A percentile compares a stretch with the other conserved stretches of the same genome.
phyloP scores from a whole-genome alignment of 2,888 invertebrate species.

The Phengaris alcon region DNA sequence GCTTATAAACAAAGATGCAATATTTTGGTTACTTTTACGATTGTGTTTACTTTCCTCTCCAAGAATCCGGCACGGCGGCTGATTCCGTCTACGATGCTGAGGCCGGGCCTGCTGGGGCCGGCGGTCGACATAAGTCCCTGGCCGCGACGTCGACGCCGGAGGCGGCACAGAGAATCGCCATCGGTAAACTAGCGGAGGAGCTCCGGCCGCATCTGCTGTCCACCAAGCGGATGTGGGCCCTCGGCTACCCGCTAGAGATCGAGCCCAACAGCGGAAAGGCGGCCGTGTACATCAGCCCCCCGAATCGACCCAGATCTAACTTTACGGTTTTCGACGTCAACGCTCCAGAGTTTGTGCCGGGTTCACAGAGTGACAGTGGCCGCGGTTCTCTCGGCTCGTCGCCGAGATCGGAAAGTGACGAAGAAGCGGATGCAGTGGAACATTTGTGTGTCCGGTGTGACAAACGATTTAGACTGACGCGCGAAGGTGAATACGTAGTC shows the following conservation, averaged over 20 bases:
- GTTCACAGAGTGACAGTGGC: constrained; percentile 76
- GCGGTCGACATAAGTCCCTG: constrained; percentile 71
- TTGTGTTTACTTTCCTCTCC: constrained; percentile 61
- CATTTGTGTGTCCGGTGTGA: constrained; percentile 86
- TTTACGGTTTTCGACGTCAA: constrained; percentile 80
- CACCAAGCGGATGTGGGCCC: constrained; percentile 80
- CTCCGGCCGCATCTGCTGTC: constrained; percentile 82
- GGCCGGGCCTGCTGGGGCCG: constrained; percentile 64
- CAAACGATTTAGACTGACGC: constrained; percentile 84
- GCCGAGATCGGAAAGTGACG: constrained; percentile 77
- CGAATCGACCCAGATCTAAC: constrained; percentile 67
- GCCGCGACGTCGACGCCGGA: constrained; percentile 57
- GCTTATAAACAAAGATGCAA: constrained; percentile 67
- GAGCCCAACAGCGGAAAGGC: constrained; percentile 80
- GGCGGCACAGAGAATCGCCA: constrained; percentile 75
- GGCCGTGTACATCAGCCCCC: constrained; percentile 80
- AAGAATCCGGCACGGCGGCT: constrained; percentile 71
- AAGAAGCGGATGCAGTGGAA: constrained; percentile 78
- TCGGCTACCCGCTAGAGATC: constrained; percentile 86
- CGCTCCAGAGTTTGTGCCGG: constrained; percentile 83
- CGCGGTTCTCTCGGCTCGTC: constrained; percentile 77
- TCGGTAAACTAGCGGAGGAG: constrained; percentile 77
- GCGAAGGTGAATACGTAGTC: constrained; percentile 84
- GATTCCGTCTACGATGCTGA: constrained; percentile 65
- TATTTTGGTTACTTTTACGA: constrained; percentile 70